A percentile compares a stretch with the other conserved stretches of the same genome.
Evolutionary conservation across 2,797 vertebrate genomes (phyloP).

Genomic region (Amazonetta brasiliensis): DNA sequence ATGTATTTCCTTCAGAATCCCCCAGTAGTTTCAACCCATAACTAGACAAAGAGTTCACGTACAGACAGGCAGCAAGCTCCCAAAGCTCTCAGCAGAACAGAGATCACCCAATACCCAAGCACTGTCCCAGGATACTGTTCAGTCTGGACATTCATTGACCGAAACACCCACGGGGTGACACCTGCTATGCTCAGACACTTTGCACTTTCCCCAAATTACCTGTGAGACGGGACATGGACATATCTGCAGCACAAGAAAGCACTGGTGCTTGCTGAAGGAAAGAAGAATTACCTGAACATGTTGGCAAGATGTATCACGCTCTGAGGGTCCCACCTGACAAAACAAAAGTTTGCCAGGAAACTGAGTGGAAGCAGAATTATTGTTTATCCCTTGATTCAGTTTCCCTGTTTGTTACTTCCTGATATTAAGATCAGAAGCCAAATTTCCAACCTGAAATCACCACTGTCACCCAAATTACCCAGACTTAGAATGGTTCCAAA

Average conservation of each 20-base stretch:
- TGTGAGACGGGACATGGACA: background rate
- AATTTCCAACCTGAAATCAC: background rate
- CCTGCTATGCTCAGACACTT: background rate
- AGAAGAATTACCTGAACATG: slow-evolving; percentile 91
- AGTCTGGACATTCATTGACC: background rate
- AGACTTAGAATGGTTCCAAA: background rate
- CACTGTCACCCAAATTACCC: background rate
- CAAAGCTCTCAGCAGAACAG: background rate
- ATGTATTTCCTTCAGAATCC: background rate
- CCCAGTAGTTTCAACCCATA: background rate
- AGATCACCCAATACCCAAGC: background rate
- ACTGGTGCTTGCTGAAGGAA: background rate
- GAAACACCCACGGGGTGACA: background rate
- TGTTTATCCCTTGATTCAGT: background rate
- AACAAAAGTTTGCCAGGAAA: slow-evolving; percentile 22
- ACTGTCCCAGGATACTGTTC: background rate
- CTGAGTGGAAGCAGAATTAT: background rate
- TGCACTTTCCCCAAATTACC: background rate
- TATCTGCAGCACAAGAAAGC: background rate
- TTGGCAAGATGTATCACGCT: slow-evolving; percentile 92
- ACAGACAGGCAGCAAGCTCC: background rate
- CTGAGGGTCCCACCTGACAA: slow-evolving; percentile 89
- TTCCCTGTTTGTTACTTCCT: background rate
- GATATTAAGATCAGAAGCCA: background rate
- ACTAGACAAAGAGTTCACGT: background rate